Evolutionary conservation across 2,888 invertebrate species (phyloP).

Genomic region (Adelphocoris suturalis): DNA sequence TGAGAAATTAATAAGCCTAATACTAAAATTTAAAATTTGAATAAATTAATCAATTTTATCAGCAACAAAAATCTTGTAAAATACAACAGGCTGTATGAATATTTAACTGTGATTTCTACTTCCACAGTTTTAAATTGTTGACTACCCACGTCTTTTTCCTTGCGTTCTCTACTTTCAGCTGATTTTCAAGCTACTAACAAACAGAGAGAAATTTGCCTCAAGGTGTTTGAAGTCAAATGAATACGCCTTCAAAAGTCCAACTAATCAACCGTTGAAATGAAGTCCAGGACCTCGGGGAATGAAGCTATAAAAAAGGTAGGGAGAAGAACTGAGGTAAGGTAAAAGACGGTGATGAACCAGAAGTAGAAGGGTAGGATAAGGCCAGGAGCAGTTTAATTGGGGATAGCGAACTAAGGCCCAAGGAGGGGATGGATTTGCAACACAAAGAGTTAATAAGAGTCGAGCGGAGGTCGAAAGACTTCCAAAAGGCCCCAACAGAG

Average conservation of each 20-base stretch:
- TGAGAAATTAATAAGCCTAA: too few relatives aligned
- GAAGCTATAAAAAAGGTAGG: conserved; percentile 37
- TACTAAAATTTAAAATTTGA: too few relatives aligned
- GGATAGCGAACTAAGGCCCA: conserved; percentile 47
- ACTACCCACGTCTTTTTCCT: too few relatives aligned
- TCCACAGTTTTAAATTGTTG: too few relatives aligned
- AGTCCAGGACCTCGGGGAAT: conserved; percentile 54
- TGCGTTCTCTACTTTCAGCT: neutral
- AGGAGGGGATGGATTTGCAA: conserved; percentile 65
- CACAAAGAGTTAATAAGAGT: conserved; percentile 69
- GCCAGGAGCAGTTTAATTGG: conserved; percentile 59
- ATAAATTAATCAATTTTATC: too few relatives aligned
- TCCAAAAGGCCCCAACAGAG: neutral
- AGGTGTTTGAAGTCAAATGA: conserved; percentile 49
- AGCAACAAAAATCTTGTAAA: too few relatives aligned
- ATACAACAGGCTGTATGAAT: too few relatives aligned
- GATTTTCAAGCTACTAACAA: conserved; percentile 40
- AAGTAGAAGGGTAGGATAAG: neutral
- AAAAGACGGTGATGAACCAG: conserved; percentile 41
- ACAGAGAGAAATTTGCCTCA: conserved; percentile 21
- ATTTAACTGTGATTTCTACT: too few relatives aligned
- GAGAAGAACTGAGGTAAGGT: neutral
- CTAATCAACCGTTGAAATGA: conserved; percentile 66
- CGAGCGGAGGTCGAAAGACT: conserved; percentile 54
- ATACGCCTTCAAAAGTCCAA: conserved; percentile 48